Evolutionary conservation across 2,797 vertebrate species (phyloP), one percentile per base, ranked within the genome.

Genomic region (Cuculus canorus): DNA sequence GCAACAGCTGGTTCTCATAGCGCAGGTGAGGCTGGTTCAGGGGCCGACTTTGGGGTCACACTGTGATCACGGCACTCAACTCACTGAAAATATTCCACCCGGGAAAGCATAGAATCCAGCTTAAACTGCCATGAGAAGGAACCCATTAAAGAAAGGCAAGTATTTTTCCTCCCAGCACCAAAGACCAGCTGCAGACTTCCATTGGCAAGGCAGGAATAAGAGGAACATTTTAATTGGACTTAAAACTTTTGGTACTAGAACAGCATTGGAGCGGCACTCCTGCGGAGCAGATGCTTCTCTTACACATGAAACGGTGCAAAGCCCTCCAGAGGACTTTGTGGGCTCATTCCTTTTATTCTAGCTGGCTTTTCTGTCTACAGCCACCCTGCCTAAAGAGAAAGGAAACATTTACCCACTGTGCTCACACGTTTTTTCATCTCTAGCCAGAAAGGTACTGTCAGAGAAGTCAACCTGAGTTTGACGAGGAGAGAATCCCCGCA

Each of bases 331-430:
- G 39, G 15, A 15, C 60, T n/a, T 60, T 35, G 65, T 30, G 30
- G 27, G 8, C 69, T 57, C 25, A 2, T 13, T n/a, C 66, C 24
- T 47, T 69, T 37, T 41, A 47, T 57, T 30, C 82, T 16, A 56
- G n/a, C 32, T 30, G 53, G 18, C 9, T 78, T 60, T 43, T 41
- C 45, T 9, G 35, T 56, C 66, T 7, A 7, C 8, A 14, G 33
- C 53, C n/a, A 15, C 47, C 17, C 25, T 28, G 18, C n/a, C 41
- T 11, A 5, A 68, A 64, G 33, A 17, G 30, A 32, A 57, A 24
- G 18, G 37, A 32, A 25, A 6, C 10, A 1, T 28, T 8, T 4
- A 12, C 23, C 16, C 41, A 2, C 57, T 1, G 1, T 0, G 5
- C 45, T 57, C 54, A 9, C 1, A 0, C 5, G 13, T 4, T 14